These are phyloP conservation scores for Coturnix japonica DNA, from an alignment of 2,113 vertebrate genomes.

Conservation along the genomic window DNA sequence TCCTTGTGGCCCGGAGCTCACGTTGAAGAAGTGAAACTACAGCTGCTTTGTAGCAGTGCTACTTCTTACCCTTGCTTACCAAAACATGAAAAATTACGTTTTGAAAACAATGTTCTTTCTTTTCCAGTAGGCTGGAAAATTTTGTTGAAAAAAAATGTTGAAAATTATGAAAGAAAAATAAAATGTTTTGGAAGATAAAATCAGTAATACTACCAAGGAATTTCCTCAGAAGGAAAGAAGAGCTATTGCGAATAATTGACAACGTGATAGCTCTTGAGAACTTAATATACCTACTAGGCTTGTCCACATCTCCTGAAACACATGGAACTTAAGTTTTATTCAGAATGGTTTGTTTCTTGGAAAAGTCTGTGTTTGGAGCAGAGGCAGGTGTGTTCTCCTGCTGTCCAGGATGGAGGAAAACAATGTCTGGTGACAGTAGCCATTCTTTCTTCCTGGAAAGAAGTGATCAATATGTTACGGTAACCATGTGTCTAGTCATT, in stretches of 20 bases:
- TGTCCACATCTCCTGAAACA: background rate
- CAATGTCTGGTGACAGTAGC: background rate
- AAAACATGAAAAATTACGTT: background rate
- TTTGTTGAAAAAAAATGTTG: conserved; percentile 4
- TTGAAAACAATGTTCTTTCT: background rate
- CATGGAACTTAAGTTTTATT: background rate
- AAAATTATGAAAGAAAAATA: conserved; percentile 6
- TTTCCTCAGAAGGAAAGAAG: background rate
- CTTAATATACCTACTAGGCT: background rate
- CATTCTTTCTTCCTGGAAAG: background rate
- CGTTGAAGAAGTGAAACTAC: background rate
- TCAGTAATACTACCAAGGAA: background rate
- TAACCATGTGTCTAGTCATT: background rate
- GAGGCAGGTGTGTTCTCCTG: background rate
- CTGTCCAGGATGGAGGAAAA: background rate
- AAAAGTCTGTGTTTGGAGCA: background rate
- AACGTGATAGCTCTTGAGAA: background rate
- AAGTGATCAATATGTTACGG: background rate
- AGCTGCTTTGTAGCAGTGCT: background rate
- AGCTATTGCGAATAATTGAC: fast-evolving
- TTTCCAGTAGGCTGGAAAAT: background rate
- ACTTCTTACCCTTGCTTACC: background rate
- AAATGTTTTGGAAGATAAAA: background rate
- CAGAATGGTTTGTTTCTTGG: background rate
- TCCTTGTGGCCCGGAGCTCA: background rate